phyloP scores from a whole-genome alignment of 2,113 vertebrate genomes.

The Lanius ludovicianus region DNA sequence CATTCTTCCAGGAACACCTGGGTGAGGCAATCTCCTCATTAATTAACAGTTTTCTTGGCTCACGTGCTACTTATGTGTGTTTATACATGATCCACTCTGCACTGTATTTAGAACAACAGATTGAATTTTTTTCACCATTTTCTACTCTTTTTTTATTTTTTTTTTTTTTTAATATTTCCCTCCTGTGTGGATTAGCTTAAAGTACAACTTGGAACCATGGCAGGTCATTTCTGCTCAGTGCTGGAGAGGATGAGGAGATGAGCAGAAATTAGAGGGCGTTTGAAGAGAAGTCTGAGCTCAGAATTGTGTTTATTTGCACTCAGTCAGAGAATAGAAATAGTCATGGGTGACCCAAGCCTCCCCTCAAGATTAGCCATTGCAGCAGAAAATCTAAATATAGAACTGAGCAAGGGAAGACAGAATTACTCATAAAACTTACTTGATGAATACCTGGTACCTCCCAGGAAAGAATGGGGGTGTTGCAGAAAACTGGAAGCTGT shows the following conservation, averaged over 20 bases:
- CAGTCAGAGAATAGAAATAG: background rate
- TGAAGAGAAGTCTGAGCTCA: background rate
- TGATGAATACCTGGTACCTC: background rate
- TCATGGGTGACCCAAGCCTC: slow-evolving; percentile 14
- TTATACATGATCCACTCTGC: background rate
- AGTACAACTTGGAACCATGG: background rate
- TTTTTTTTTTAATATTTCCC: background rate
- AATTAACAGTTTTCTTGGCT: background rate
- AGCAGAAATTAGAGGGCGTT: background rate
- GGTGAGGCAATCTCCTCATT: background rate
- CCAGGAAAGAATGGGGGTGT: background rate
- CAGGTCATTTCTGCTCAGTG: background rate
- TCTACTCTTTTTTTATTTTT: background rate
- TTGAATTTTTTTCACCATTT: background rate
- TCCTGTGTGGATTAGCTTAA: background rate
- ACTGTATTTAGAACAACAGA: background rate
- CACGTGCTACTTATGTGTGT: background rate
- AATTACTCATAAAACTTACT: slow-evolving; percentile 38
- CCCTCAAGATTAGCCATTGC: background rate
- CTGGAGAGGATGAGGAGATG: background rate
- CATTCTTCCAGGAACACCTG: background rate
- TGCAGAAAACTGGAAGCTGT: background rate
- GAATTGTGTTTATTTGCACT: background rate
- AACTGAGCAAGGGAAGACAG: background rate
- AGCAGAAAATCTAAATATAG: slow-evolving; percentile 50